These are phyloP conservation scores for Melitaea cinxia DNA, from an alignment of 1,140 invertebrate species.

Conservation along the genomic window DNA sequence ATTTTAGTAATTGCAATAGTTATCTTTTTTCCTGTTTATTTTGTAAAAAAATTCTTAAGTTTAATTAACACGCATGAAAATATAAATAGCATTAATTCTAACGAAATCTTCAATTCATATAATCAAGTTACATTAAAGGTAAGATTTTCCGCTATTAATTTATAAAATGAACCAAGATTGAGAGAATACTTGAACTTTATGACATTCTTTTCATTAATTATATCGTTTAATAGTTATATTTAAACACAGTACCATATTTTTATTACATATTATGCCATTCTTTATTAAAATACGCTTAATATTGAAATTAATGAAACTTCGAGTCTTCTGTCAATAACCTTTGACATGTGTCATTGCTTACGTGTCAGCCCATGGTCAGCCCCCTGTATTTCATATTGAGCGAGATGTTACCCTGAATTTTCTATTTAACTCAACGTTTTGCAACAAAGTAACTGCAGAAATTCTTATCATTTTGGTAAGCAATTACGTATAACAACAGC, in stretches of 20 bases:
- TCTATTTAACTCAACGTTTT: slow-evolving; percentile 14
- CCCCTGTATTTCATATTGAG: slow-evolving; percentile 35
- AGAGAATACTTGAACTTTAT: no score
- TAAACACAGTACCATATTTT: not conserved
- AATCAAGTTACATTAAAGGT: slow-evolving; percentile 15
- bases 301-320: slow-evolving; percentile 6
- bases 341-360: slow-evolving; percentile 82
- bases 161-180: not conserved
- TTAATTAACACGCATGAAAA: slow-evolving; percentile 13
- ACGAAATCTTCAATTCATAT: slow-evolving; percentile 5
- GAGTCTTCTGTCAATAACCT: slow-evolving; percentile 74
- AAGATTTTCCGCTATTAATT: slow-evolving; percentile 2
- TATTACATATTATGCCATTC: not conserved
- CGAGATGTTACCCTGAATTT: slow-evolving; percentile 29
- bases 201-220: no score
- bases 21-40: slow-evolving; percentile 18
- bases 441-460: slow-evolving; percentile 12
- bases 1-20: not conserved
- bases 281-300: not conserved
- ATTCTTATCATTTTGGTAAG: slow-evolving; percentile 11
- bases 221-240: not conserved
- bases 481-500: not conserved
- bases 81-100: not conserved
- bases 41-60: slow-evolving; percentile 13
- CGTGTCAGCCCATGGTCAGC: no score